Conservation (phyloP, 2,888 invertebrate genomes). For the Chorisops tibialis region DNA sequence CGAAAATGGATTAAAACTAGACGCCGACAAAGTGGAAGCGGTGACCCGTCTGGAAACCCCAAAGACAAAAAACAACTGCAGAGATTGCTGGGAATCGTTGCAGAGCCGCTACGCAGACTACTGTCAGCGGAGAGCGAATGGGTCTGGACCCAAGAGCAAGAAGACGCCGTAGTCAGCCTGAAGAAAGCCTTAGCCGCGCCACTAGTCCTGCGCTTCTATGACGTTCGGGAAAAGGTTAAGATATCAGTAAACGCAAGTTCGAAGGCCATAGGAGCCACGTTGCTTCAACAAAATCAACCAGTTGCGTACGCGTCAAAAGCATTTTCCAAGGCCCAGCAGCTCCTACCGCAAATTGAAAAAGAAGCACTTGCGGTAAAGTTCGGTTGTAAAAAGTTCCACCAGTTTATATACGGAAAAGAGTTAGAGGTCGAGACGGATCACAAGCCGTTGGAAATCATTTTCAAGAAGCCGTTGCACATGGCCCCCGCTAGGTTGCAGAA, state of each 20-base stretch:
- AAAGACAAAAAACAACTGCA: slow-evolving; percentile 31
- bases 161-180: slow-evolving; percentile 25
- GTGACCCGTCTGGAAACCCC: slow-evolving; percentile 31
- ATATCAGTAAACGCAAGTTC: slow-evolving; percentile 31
- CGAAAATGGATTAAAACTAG: neutral
- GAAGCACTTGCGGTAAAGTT: slow-evolving; percentile 39
- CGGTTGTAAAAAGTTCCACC: slow-evolving; percentile 33
- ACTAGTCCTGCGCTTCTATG: slow-evolving; percentile 32
- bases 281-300: slow-evolving; percentile 3
- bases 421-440: too few relatives aligned
- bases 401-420: slow-evolving; percentile 25
- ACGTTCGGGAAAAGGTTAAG: slow-evolving; percentile 35
- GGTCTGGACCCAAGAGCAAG: slow-evolving; percentile 20
- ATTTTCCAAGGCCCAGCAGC: neutral
- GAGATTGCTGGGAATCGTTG: slow-evolving; percentile 29
- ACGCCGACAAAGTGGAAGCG: slow-evolving; percentile 3
- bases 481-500: too few relatives aligned
- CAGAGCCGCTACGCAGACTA: slow-evolving; percentile 29
- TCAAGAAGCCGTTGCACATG: slow-evolving; percentile 2
- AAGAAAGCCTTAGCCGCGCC: slow-evolving; percentile 30
- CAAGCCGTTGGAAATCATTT: too few relatives aligned
- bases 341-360: slow-evolving; percentile 37
- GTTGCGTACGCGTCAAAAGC: slow-evolving; percentile 6
- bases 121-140: slow-evolving; percentile 29
- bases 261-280: slow-evolving; percentile 16